A percentile compares a stretch with the other conserved stretches of the same genome.
phyloP scores from a whole-genome alignment of 2,797 vertebrate species.

The Scyliorhinus canicula region DNA sequence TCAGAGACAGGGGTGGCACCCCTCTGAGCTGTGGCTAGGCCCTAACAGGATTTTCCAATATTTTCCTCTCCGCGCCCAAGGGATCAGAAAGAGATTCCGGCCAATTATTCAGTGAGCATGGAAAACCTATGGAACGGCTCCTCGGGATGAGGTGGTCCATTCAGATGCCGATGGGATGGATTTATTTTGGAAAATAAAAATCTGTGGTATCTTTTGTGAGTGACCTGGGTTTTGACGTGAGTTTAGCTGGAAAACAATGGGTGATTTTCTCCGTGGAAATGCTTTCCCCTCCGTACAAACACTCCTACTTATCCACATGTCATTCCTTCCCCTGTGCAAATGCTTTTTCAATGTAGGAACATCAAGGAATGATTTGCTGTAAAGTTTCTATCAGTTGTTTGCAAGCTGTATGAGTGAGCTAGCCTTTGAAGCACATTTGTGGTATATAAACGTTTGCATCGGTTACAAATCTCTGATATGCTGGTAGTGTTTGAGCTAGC shows the following conservation, averaged over 20 bases:
- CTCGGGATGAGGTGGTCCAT: not conserved
- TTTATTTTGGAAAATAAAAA: not conserved
- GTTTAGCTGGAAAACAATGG: not conserved
- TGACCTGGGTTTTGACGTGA: not conserved
- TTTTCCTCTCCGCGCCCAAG: too few relatives aligned
- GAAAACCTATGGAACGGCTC: not conserved
- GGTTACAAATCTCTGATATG: not conserved
- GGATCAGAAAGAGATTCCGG: too few relatives aligned
- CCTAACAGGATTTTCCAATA: not conserved
- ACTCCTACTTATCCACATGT: too few relatives aligned
- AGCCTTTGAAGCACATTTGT: not conserved
- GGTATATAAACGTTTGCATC: not conserved
- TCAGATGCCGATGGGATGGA: not conserved
- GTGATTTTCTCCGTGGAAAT: not conserved
- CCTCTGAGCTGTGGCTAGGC: not conserved
- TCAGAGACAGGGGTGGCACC: too few relatives aligned
- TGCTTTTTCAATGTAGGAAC: too few relatives aligned
- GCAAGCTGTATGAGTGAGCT: not conserved
- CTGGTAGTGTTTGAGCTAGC: not conserved
- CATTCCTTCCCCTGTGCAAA: not conserved
- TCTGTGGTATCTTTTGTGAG: not conserved
- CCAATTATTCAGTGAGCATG: not conserved
- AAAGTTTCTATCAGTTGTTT: constrained; percentile 39
- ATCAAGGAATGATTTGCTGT: not conserved
- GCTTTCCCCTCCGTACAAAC: not conserved